Evolutionary conservation across 2,113 vertebrate species (phyloP).

Genomic region (Pedetes capensis): DNA sequence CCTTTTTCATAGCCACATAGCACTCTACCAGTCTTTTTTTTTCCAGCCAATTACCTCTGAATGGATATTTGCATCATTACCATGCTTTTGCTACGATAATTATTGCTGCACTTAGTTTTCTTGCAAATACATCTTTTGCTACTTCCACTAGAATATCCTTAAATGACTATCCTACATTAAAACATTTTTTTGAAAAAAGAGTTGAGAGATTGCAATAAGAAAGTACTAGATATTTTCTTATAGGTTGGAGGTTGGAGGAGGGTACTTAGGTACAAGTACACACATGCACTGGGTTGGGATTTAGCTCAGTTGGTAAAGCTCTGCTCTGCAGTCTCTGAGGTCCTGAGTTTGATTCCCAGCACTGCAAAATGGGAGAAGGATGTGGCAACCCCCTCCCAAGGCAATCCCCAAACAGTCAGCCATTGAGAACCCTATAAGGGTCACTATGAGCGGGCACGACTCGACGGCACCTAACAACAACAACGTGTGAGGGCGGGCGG

Average conservation of each 20-base stretch:
- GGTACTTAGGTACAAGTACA: rapidly evolving
- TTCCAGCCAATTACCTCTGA: neutral
- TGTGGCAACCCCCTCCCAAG: no score
- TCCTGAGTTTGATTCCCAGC: no score
- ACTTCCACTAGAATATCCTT: neutral
- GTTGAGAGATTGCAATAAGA: neutral
- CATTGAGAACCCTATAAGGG: no score
- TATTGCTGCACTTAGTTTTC: neutral
- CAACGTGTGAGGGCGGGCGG: no score
- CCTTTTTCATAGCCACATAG: neutral
- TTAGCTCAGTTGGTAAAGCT: no score
- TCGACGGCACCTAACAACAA: no score
- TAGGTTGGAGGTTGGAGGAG: neutral
- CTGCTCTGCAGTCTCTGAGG: no score
- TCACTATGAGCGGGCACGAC: no score
- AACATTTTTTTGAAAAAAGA: neutral
- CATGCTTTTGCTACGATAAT: neutral
- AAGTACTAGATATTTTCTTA: neutral
- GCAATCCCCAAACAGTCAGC: no score
- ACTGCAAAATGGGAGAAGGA: no score
- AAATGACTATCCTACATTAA: neutral
- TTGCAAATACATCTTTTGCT: neutral
- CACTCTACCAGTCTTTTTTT: neutral
- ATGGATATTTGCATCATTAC: neutral
- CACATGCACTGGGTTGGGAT: no score